Conservation (phyloP, 2,797 vertebrate genomes). For the Chaunax sp. region DNA sequence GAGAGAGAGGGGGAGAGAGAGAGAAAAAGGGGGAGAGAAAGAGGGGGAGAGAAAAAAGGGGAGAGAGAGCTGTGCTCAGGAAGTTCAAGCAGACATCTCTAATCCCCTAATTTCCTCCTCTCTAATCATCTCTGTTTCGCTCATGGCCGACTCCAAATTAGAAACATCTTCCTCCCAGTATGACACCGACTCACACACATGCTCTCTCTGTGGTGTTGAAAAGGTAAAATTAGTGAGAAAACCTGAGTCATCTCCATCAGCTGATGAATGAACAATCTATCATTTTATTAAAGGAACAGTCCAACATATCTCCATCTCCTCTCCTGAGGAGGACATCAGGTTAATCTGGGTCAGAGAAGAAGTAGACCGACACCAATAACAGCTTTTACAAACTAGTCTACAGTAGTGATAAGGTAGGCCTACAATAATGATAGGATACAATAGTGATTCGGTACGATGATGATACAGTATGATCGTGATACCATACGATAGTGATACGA, state of each 20-base stretch:
- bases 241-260: conserved; percentile 42
- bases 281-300: conserved; percentile 4
- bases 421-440: no score
- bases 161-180: conserved; percentile 88
- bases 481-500: no score
- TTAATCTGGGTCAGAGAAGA: no score
- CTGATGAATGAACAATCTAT: conserved; percentile 4
- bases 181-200: conserved; percentile 56
- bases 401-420: no score
- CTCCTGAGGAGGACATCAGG: no score
- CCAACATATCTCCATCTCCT: background rate
- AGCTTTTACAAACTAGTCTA: no score
- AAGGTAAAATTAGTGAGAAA: conserved; percentile 47
- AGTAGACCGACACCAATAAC: no score
- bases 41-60: conserved; percentile 13
- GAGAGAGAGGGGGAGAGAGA: conserved; percentile 7
- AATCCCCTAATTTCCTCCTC: conserved; percentile 99
- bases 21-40: conserved; percentile 3
- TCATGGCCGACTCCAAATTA: conserved; percentile 90
- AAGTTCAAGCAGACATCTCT: conserved; percentile 98
- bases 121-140: conserved; percentile 95
- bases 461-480: no score
- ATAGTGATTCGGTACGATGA: no score
- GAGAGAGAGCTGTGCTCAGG: conserved; percentile 91
- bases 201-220: conserved; percentile 33